A percentile compares a stretch with the other conserved stretches of the same genome.
These are phyloP conservation scores for Vanacampus margaritifer DNA, from an alignment of 2,113 vertebrate species.

Conservation along the genomic window DNA sequence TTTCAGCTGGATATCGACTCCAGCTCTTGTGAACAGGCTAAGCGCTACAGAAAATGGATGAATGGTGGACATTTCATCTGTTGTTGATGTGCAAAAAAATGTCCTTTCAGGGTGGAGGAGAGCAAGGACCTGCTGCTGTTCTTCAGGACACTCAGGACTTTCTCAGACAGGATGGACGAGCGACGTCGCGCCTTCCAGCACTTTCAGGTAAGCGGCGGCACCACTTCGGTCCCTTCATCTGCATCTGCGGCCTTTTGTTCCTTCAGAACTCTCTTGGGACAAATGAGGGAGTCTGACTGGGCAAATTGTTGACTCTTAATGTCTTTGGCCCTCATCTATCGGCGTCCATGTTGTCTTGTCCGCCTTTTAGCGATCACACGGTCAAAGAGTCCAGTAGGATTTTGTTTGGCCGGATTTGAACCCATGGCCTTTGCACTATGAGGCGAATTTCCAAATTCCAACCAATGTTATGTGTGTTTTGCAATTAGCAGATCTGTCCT, in stretches of 20 bases:
- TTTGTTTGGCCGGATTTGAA: no score
- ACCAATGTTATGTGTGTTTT: neutral
- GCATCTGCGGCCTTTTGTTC: neutral
- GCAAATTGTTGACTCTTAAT: constrained; percentile 5
- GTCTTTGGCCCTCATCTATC: constrained; percentile 15
- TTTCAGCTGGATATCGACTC: no score
- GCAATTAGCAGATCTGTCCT: neutral
- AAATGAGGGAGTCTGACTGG: neutral
- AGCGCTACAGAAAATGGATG: no score
- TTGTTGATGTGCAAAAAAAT: no score
- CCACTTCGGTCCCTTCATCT: no score
- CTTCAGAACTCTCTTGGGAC: neutral
- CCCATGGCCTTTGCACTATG: no score
- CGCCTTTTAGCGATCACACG: neutral
- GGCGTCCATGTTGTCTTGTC: constrained; percentile 4
- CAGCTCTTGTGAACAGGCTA: no score
- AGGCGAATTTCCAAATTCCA: no score
- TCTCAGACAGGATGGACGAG: constrained; percentile 76
- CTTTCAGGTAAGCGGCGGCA: constrained; percentile 82
- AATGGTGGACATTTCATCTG: no score
- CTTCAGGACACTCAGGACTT: constrained; percentile 81
- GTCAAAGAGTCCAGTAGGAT: neutral
- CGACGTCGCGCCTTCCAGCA: constrained; percentile 77
- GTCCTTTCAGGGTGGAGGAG: constrained; percentile 77
- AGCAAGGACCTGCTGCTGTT: constrained; percentile 72